phyloP scores from a whole-genome alignment of 2,113 vertebrate species.

The Cygnus buccinator region DNA sequence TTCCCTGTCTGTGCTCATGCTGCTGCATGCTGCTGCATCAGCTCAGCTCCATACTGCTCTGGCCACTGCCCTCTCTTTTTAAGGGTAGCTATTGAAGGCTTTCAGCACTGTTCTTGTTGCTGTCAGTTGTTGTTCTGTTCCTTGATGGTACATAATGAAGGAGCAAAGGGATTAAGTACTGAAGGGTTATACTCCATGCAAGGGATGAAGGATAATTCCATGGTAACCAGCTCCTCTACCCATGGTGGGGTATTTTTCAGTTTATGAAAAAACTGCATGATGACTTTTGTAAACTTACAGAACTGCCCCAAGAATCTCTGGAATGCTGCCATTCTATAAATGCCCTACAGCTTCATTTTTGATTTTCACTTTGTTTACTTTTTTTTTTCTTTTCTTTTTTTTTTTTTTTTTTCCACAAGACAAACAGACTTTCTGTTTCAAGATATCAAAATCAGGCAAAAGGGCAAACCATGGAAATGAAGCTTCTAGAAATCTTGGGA shows the following conservation, averaged over 20 bases:
- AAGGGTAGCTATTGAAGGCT: background rate
- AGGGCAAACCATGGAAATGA: background rate
- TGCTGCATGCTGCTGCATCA: background rate
- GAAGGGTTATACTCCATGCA: background rate
- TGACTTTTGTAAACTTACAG: background rate
- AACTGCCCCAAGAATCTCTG: background rate
- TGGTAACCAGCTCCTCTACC: background rate
- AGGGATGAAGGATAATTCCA: background rate
- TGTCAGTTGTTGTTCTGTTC: background rate
- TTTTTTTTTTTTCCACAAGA: background rate
- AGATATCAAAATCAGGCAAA: slow-evolving; percentile 4
- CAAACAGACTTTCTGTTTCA: background rate
- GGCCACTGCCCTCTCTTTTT: background rate
- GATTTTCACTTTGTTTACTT: slow-evolving; percentile 2
- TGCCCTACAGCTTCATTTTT: background rate
- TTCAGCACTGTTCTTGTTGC: background rate
- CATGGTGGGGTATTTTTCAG: background rate
- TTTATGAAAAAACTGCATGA: background rate
- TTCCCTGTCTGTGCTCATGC: fast-evolving
- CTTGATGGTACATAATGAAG: background rate
- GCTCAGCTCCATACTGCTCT: background rate
- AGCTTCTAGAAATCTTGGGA: background rate
- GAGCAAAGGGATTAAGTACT: background rate
- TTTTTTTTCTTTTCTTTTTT: background rate
- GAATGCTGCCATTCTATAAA: background rate